A percentile compares a stretch with the other conserved stretches of the same genome.
Conservation (phyloP, 2,797 vertebrate species). For the Lagocephalus sceleratus region DNA sequence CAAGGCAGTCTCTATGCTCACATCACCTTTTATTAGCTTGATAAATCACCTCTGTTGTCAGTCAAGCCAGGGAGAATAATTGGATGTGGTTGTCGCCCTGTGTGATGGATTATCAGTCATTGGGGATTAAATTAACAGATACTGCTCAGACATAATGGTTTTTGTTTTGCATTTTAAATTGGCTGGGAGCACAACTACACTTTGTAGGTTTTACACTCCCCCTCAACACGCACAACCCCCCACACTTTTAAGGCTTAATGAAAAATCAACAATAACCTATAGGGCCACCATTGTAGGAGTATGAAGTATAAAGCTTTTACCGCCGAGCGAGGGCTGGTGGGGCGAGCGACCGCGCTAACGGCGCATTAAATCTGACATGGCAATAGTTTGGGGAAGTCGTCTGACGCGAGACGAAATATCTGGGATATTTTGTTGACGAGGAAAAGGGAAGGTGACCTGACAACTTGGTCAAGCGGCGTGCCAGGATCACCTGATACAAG, state of each 20-base stretch:
- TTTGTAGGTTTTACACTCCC: slow-evolving; percentile 87
- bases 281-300: slow-evolving; percentile 33
- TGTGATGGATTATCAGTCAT: slow-evolving; percentile 99
- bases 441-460: slow-evolving; percentile 47
- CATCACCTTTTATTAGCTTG: slow-evolving; percentile 99
- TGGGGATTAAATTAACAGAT: slow-evolving; percentile 99
- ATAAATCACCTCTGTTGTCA: slow-evolving; percentile 99
- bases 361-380: slow-evolving; percentile 23
- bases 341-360: slow-evolving; percentile 3
- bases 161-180: slow-evolving; percentile 99
- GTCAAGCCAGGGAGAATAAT: slow-evolving; percentile 99
- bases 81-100: slow-evolving; percentile 99
- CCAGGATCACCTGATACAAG: slow-evolving; percentile 45
- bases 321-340: slow-evolving; percentile 1
- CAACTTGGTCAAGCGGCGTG: slow-evolving; percentile 48
- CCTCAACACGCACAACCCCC: slow-evolving; percentile 47
- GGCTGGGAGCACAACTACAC: slow-evolving; percentile 91
- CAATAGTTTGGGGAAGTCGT: slow-evolving; percentile 39
- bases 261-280: slow-evolving; percentile 56
- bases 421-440: slow-evolving; percentile 29
- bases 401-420: slow-evolving; percentile 30
- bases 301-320: slow-evolving; percentile 54
- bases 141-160: slow-evolving; percentile 99
- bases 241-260: slow-evolving; percentile 38
- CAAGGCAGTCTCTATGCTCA: slow-evolving; percentile 90